Evolutionary conservation across 2,888 invertebrate genomes (phyloP).

Genomic region (Microctonus brassicae): DNA sequence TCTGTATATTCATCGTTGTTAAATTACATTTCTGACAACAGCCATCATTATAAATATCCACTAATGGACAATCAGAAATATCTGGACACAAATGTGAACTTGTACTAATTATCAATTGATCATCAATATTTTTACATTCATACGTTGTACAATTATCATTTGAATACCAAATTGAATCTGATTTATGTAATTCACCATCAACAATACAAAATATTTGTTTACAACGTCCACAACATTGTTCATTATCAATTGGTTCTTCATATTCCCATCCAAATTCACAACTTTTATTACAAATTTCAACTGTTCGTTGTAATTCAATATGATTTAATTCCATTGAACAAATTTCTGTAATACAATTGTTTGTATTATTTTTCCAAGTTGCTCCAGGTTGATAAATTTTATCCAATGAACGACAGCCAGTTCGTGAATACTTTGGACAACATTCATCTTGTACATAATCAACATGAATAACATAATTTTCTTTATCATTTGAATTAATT

Average conservation of each 20-base stretch:
- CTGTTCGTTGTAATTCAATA: conserved; percentile 69
- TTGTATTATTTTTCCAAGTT: conserved; percentile 70
- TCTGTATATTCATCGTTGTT: conserved; percentile 68
- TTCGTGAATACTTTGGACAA: conserved; percentile 72
- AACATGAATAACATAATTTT: conserved; percentile 72
- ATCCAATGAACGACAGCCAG: conserved; percentile 74
- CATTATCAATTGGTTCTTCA: conserved; percentile 49
- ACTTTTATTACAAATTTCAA: conserved; percentile 69
- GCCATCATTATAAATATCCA: conserved; percentile 74
- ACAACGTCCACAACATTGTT: conserved; percentile 78
- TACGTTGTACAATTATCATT: conserved; percentile 77
- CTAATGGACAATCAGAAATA: conserved; percentile 74
- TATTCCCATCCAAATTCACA: conserved; percentile 70
- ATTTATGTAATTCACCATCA: conserved; percentile 70
- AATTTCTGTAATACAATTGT: conserved; percentile 73
- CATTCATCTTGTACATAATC: conserved; percentile 72
- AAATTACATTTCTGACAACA: conserved; percentile 79
- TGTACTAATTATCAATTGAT: conserved; percentile 71
- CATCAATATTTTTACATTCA: conserved; percentile 68
- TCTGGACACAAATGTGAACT: conserved; percentile 75
- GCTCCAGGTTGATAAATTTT: conserved; percentile 71
- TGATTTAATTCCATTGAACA: conserved; percentile 70
- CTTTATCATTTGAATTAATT: conserved; percentile 61
- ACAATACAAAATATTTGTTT: conserved; percentile 74
- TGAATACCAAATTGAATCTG: conserved; percentile 75